Percentiles rank a stretch among this genome's conserved stretches.
phyloP scores from a whole-genome alignment of 2,888 invertebrate species.

The Troilus luridus region DNA sequence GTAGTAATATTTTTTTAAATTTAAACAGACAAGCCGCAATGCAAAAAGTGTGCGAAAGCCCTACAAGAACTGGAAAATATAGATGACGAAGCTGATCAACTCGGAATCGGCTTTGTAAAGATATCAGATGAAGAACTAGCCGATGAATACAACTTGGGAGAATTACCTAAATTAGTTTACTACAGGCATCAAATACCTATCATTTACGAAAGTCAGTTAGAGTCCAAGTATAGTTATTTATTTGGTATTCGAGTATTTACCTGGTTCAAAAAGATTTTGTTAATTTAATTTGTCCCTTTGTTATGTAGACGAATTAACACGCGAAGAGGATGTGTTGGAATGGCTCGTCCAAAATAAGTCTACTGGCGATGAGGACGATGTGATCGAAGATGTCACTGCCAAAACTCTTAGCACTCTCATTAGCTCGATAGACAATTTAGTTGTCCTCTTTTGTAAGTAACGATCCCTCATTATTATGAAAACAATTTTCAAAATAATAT shows the following conservation, averaged over 20 bases:
- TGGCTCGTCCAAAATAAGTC: constrained; percentile 95
- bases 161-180: constrained; percentile 90
- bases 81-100: constrained; percentile 93
- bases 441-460: constrained; percentile 90
- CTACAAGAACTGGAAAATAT: constrained; percentile 93
- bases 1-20: constrained; percentile 45
- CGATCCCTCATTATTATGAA: not conserved
- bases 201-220: constrained; percentile 87
- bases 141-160: constrained; percentile 92
- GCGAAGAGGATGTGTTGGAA: constrained; percentile 92
- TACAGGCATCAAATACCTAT: constrained; percentile 95
- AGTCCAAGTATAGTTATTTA: constrained; percentile 36
- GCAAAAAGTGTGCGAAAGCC: constrained; percentile 92
- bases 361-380: constrained; percentile 93
- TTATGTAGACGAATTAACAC: constrained; percentile 83
- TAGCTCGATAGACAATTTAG: constrained; percentile 90
- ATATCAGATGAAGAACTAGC: constrained; percentile 92
- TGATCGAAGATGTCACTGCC: constrained; percentile 94
- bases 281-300: constrained; percentile 49
- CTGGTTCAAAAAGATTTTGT: constrained; percentile 66
- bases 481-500: not conserved
- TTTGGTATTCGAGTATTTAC: constrained; percentile 18
- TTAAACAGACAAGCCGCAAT: constrained; percentile 87
- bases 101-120: constrained; percentile 95
- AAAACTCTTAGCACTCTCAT: constrained; percentile 90